phyloP scores from a whole-genome alignment of 2,113 vertebrate genomes.

The Microtus ochrogaster region DNA sequence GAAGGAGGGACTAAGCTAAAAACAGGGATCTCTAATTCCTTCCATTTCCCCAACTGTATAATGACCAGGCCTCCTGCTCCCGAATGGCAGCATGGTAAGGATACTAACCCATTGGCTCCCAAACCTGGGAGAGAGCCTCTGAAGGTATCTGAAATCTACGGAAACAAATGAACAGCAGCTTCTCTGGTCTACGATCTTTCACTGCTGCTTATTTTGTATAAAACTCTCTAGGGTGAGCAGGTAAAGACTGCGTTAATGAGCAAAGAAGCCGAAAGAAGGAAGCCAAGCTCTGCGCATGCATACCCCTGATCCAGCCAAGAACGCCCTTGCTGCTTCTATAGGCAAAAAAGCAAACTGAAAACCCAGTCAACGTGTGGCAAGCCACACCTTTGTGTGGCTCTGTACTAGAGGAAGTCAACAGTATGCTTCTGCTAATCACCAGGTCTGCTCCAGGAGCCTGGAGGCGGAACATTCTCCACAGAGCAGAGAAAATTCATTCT shows the following conservation, averaged over 20 bases:
- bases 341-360: neutral
- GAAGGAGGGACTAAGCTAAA: no score
- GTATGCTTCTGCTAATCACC: neutral
- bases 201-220: neutral
- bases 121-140: neutral
- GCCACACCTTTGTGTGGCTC: neutral
- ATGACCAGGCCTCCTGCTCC: neutral
- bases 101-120: neutral
- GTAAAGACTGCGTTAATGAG: neutral
- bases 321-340: neutral
- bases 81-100: neutral
- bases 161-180: neutral
- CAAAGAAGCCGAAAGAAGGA: slow-evolving; percentile 3
- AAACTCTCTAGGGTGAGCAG: neutral
- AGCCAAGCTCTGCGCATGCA: neutral
- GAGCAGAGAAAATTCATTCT: slow-evolving; percentile 74
- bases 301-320: neutral
- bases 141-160: neutral
- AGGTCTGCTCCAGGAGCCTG: slow-evolving; percentile 43
- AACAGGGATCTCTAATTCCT: neutral
- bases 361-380: neutral
- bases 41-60: neutral
- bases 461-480: slow-evolving; percentile 68
- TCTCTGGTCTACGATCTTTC: neutral
- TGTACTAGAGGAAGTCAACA: slow-evolving; percentile 21